Conservation (phyloP, 2,888 invertebrate species). For the Stramonita haemastoma region DNA sequence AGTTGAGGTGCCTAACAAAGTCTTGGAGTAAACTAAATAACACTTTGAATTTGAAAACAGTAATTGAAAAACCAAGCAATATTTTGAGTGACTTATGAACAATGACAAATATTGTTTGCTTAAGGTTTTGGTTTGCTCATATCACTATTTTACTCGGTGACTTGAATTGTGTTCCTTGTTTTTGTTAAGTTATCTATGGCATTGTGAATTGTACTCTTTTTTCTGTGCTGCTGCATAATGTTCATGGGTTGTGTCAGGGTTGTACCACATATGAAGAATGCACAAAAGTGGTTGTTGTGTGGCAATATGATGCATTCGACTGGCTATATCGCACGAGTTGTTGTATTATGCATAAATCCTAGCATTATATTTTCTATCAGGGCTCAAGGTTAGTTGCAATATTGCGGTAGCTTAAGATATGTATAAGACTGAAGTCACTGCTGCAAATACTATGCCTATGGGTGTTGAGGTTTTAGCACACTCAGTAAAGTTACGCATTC, state of each 20-base stretch:
- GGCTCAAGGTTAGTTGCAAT: not conserved
- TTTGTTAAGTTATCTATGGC: not conserved
- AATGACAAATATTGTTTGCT: constrained; percentile 9
- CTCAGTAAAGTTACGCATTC: not conserved
- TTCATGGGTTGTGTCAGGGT: not conserved
- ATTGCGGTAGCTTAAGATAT: not conserved
- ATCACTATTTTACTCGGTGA: not conserved
- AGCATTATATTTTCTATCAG: not conserved
- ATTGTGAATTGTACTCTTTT: not conserved
- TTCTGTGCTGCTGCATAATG: not conserved
- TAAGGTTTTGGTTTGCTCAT: not conserved
- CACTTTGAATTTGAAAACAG: too few relatives aligned
- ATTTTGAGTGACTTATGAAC: constrained; percentile 4
- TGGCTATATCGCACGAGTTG: not conserved
- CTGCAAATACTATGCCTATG: not conserved
- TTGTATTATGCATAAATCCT: not conserved
- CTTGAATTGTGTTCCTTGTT: not conserved
- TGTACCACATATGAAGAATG: not conserved
- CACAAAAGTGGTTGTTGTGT: not conserved
- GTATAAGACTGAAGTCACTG: not conserved
- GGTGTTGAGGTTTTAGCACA: not conserved
- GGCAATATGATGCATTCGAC: too few relatives aligned
- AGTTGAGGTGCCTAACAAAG: too few relatives aligned
- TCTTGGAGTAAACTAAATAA: not conserved
- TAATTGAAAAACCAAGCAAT: constrained; percentile 3